phyloP scores from a whole-genome alignment of 2,797 vertebrate genomes.

The Melanogrammus aeglefinus region DNA sequence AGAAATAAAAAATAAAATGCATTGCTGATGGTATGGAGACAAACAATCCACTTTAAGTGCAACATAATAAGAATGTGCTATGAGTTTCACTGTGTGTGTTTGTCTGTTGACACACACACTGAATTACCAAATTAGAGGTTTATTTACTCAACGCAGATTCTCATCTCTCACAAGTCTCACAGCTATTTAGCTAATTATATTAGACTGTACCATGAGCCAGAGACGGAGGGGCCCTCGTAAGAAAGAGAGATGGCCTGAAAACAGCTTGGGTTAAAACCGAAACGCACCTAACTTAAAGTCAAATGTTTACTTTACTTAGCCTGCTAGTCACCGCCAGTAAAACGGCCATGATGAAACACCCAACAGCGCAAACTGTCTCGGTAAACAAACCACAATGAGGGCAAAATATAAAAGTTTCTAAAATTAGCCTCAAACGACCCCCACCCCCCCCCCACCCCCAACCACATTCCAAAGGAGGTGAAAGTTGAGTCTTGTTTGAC shows the following conservation, averaged over 20 bases:
- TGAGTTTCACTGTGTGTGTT: too few species aligned
- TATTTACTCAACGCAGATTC: not conserved
- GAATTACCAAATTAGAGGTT: not conserved
- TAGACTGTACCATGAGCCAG: not conserved
- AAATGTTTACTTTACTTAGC: constrained; percentile 53
- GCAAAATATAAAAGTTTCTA: constrained; percentile 62
- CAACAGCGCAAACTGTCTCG: constrained; percentile 49
- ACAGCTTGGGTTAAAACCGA: constrained; percentile 9
- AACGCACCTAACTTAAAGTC: constrained; percentile 30
- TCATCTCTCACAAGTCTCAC: not conserved
- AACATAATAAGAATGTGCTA: not conserved
- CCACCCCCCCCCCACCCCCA: constrained; percentile 20
- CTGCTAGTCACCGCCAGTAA: constrained; percentile 36
- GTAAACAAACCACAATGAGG: constrained; percentile 58
- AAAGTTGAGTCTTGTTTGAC: constrained; percentile 67
- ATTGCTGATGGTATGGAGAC: not conserved
- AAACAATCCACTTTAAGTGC: not conserved
- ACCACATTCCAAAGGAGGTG: constrained; percentile 64
- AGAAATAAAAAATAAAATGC: not conserved
- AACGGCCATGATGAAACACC: constrained; percentile 47
- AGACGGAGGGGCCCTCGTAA: not conserved
- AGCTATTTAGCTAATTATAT: not conserved
- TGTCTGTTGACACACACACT: too few species aligned
- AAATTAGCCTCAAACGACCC: constrained; percentile 44
- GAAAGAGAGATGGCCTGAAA: not conserved